Evolutionary conservation across 2,113 vertebrate genomes (phyloP), one percentile per base, ranked within the genome.

Genomic region (Tenebrosternarchus preto): DNA sequence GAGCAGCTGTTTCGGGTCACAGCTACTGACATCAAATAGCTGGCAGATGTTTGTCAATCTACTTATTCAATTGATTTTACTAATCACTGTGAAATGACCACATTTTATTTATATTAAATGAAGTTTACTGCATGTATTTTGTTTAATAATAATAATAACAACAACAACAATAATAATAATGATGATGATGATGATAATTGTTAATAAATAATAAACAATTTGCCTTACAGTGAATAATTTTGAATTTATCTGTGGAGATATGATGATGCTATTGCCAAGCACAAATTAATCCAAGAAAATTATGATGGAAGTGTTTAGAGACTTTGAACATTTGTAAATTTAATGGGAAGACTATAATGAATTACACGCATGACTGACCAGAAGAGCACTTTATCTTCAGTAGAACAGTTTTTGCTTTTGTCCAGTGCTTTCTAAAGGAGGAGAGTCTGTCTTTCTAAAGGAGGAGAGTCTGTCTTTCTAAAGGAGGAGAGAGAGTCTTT

Each of bases 1-100:
- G 85, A 75, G 78, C 81, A 76, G 69, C 56, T 80, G 82, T 88
- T 88, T 88, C 67, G 80, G 86, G 87, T 87, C 74, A 86, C 73
- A 53, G 78, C 86, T 86, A 85, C 85, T 85, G 86, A 86, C 87
- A 77, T 84, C 78, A 88, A 88, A 77, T 80, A 50, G 43, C 72
- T 72, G 80, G 69, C 74, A 78, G 83, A 87, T 88, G 87, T 78
- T 90, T 75, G 87, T 88, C 86, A 87, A 82, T 69, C 85, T 20
- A 59, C 50, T 12, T 3, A 66, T 86, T 64, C 79, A 81, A 89
- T 79, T 85, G 79, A 60, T 73, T 12, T 73, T 88, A 77, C 84
- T 84, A n/a, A 63, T 80, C 33, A 50, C 4, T 29, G 68, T 72
- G 64, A 61, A 39, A 1, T 2, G 53, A 57, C 29, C 22, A 11